Conservation (phyloP, 2,113 vertebrate species). For the Eira barbara region DNA sequence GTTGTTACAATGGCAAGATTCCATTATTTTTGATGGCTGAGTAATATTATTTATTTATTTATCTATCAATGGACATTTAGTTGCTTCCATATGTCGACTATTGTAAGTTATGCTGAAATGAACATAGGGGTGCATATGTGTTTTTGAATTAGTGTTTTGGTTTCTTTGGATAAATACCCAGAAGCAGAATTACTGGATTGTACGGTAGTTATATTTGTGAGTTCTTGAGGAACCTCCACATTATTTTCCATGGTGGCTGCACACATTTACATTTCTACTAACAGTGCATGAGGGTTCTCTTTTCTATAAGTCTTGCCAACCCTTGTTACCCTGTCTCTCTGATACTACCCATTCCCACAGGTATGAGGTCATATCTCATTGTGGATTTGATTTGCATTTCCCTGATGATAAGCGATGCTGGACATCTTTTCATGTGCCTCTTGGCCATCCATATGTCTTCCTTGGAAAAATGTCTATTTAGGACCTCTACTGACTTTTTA, state of each 20-base stretch:
- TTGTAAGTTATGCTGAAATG: background rate
- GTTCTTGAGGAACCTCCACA: background rate
- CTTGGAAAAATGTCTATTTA: background rate
- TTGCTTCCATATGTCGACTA: background rate
- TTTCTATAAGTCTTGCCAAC: background rate
- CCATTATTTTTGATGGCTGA: background rate
- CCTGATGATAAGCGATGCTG: background rate
- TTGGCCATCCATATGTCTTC: background rate
- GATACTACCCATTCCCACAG: background rate
- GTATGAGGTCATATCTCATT: background rate
- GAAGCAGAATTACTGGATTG: background rate
- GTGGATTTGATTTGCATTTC: background rate
- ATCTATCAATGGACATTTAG: background rate
- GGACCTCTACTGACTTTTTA: background rate
- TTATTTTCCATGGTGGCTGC: background rate
- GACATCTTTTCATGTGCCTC: background rate
- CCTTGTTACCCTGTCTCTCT: background rate
- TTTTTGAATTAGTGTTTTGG: background rate
- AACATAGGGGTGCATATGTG: background rate
- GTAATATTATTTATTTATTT: background rate
- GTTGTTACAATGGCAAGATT: background rate
- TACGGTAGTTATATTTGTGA: background rate
- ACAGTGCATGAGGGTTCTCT: background rate
- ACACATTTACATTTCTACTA: background rate
- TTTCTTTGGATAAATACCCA: background rate